phyloP scores from a whole-genome alignment of 23 tunicate species.

The Ascidia mentula region DNA sequence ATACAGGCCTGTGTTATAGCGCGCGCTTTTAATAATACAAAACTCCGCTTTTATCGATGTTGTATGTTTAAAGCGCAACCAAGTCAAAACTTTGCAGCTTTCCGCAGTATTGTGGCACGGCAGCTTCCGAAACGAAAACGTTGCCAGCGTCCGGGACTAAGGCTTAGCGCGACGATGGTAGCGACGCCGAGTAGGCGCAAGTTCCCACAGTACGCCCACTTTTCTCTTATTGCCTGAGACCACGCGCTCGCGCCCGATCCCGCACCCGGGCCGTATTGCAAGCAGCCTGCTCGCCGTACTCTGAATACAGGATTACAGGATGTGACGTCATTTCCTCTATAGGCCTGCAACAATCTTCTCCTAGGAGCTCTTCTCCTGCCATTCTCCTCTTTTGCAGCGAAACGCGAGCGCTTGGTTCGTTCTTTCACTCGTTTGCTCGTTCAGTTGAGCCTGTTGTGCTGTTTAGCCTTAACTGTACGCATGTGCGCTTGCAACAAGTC shows the following conservation, averaged over 20 bases:
- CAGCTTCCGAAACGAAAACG: not conserved
- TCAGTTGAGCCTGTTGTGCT: not conserved
- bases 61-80: not conserved
- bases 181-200: not conserved
- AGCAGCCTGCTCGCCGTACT: constrained; percentile 16
- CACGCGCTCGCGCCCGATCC: not conserved
- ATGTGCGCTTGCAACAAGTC: too few relatives aligned
- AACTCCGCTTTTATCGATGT: too few relatives aligned
- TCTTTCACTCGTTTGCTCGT: not conserved
- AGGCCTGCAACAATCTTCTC: constrained; percentile 57
- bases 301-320: constrained; percentile 55
- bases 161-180: not conserved
- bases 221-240: constrained; percentile 10
- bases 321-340: constrained; percentile 87
- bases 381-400: constrained; percentile 5
- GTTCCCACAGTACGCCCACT: constrained; percentile 6
- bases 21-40: too few relatives aligned
- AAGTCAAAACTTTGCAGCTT: not conserved
- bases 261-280: not conserved
- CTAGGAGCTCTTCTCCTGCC: constrained; percentile 17
- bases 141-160: not conserved
- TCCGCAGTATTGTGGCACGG: not conserved
- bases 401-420: not conserved
- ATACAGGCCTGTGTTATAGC: too few relatives aligned
- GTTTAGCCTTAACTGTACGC: not conserved